Evolutionary conservation across 2,113 vertebrate genomes (phyloP).

Genomic region (Odocoileus virginianus): DNA sequence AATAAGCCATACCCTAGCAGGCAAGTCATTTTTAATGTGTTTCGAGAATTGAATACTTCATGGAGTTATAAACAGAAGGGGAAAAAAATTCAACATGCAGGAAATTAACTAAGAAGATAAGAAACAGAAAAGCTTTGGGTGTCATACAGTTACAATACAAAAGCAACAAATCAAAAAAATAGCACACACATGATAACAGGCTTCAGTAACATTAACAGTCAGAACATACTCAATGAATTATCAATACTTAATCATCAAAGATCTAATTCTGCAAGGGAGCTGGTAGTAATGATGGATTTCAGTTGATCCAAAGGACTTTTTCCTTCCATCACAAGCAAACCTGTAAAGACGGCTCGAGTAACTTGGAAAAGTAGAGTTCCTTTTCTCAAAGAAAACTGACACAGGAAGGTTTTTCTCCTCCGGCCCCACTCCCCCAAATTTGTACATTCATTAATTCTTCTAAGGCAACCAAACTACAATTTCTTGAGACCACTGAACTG

Average conservation of each 20-base stretch:
- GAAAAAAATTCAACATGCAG: slow-evolving; percentile 9
- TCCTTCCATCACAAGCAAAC: background rate
- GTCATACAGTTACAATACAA: slow-evolving; percentile 31
- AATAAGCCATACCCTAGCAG: slow-evolving; percentile 33
- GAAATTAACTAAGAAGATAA: slow-evolving; percentile 32
- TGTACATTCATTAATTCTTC: background rate
- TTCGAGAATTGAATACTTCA: slow-evolving; percentile 3
- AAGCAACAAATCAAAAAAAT: background rate
- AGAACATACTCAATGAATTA: background rate
- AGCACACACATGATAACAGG: background rate
- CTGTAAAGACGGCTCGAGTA: fast-evolving
- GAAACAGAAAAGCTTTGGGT: background rate
- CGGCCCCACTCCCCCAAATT: background rate
- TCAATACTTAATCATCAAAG: background rate
- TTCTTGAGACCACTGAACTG: background rate
- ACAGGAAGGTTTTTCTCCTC: background rate
- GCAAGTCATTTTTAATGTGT: slow-evolving; percentile 61
- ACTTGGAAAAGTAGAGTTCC: background rate
- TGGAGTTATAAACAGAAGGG: slow-evolving; percentile 29
- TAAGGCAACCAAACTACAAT: background rate
- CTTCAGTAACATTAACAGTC: background rate
- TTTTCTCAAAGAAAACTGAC: background rate
- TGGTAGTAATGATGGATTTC: background rate
- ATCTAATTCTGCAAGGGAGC: background rate
- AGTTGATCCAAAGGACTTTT: background rate